These are phyloP conservation scores for Chaetura pelagica DNA, from an alignment of 2,113 vertebrate species.

Conservation along the genomic window DNA sequence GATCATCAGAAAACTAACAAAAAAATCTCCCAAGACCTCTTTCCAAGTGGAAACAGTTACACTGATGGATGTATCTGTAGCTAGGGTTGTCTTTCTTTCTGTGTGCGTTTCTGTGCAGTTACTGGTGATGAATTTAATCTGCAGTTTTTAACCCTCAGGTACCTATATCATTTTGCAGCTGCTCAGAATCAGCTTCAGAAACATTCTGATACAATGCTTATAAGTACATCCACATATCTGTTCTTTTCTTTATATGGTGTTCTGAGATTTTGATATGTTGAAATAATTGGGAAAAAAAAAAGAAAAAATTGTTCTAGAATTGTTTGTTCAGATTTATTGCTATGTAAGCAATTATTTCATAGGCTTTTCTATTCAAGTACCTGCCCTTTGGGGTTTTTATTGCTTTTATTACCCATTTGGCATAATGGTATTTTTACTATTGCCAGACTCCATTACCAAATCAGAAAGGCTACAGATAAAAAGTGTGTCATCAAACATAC, in stretches of 20 bases:
- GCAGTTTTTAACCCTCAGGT: neutral
- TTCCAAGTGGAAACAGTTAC: neutral
- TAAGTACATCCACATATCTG: neutral
- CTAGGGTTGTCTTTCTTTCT: neutral
- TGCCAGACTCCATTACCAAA: neutral
- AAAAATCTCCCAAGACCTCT: neutral
- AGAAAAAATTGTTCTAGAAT: neutral
- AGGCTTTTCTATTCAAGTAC: neutral
- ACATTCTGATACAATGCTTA: neutral
- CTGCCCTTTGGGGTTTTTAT: fast-evolving
- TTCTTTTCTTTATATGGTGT: neutral
- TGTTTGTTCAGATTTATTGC: neutral
- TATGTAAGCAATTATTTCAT: neutral
- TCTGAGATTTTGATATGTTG: neutral
- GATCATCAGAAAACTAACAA: neutral
- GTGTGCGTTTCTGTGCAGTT: neutral
- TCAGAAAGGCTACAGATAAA: neutral
- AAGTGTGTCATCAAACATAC: neutral
- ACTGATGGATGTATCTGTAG: neutral
- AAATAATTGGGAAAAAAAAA: neutral
- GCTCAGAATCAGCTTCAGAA: neutral
- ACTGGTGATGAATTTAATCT: neutral
- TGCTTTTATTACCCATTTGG: neutral
- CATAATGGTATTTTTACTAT: neutral
- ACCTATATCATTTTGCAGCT: neutral